Base-by-base conservation (phyloP, 2,888 invertebrate species). In the Hylaea fasciaria region DNA sequence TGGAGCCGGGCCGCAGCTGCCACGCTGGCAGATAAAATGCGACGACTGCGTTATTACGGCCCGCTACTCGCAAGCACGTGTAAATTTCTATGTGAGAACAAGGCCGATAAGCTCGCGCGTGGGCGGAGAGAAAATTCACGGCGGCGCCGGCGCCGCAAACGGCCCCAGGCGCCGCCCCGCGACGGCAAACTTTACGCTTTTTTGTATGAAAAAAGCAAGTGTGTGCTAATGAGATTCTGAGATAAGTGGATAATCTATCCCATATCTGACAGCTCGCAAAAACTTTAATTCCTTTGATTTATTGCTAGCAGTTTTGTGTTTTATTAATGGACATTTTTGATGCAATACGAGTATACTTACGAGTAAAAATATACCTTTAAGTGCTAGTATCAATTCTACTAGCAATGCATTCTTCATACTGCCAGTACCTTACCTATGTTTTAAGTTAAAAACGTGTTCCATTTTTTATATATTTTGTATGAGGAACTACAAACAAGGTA, bases 31-130 rank as follows among this genome's bases (percentile, higher is more conserved):
- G 89, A 91, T 91, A 89, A 89, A 87, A 86, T 77, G 86, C 86
- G 82, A 82, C 82, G 82, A 86, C 82, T 85, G 84, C 80, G 83
- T 84, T 88, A 86, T 89, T 88, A 89, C 84, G 77, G 82, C 73
- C 78, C 74, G 80, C 82, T 85, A 81, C 85, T 88, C 80, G 81
- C 86, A 77, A 89, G 87, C 86, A 91, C 83, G 90, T 90, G 90
- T 92, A 90, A 91, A 91, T 91, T 87, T 89, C 85, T 85, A 81
- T 86, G 87, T 86, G 89, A 89, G 89, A 91, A 89, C 86, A 83
- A 69, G 80, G 77, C 73, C 86, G 89, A 90, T 90, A 91, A 87
- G 85, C 76, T 68, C 73, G 53, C 62, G 86, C 85, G 91, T 91
- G 84, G 92, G 91, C 78, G 81, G 73, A 76, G 71, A 76, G 82